These are phyloP conservation scores for Athalia circularis DNA, from an alignment of 2,888 invertebrate species.

Conservation along the genomic window DNA sequence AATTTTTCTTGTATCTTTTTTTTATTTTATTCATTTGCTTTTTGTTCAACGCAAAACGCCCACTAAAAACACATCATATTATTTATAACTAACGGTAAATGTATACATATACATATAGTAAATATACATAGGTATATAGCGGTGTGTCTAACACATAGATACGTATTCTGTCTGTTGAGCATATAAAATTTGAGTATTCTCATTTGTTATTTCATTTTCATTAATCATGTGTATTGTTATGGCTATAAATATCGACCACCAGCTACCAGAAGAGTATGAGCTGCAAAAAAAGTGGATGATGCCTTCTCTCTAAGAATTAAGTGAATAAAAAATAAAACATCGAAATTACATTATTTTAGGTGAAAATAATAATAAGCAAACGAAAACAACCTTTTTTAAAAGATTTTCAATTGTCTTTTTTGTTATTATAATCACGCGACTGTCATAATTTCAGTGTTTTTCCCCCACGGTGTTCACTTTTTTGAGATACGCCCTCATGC, in stretches of 20 bases:
- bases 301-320: no score
- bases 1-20: background rate
- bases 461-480: no score
- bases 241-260: no score
- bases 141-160: conserved; percentile 27
- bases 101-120: background rate
- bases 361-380: no score
- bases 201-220: conserved; percentile 25
- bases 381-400: no score
- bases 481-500: no score
- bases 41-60: conserved; percentile 13
- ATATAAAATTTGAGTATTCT: conserved; percentile 41
- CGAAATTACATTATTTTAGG: conserved; percentile 21
- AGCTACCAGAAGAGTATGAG: background rate
- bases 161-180: conserved; percentile 14
- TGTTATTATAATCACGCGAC: no score
- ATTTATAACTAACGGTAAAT: conserved; percentile 37
- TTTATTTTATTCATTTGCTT: background rate
- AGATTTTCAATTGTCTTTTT: no score
- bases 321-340: background rate
- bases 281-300: no score
- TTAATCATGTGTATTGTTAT: background rate
- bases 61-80: conserved; percentile 1
- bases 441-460: no score
- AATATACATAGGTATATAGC: background rate